phyloP scores from a whole-genome alignment of 1,140 invertebrate species.

The Aricia agestis region DNA sequence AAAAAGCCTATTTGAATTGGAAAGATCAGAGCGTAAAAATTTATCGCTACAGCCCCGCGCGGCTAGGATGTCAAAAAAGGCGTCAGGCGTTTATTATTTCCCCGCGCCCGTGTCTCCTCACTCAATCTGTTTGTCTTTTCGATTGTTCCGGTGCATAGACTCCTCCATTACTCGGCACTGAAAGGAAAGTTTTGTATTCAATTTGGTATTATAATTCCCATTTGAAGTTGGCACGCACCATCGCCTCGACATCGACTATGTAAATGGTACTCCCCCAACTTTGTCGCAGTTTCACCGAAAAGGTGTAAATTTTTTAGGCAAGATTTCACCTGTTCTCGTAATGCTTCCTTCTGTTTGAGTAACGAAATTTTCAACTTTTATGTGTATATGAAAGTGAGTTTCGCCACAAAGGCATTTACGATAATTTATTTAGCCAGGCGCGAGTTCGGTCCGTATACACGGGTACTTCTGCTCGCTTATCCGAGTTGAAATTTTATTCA shows the following conservation, averaged over 20 bases:
- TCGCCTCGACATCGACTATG: conserved; percentile 72
- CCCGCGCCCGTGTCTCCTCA: conserved; percentile 66
- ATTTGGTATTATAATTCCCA: conserved; percentile 76
- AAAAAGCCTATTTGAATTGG: conserved; percentile 74
- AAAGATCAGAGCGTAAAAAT: conserved; percentile 75
- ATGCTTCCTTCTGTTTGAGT: conserved; percentile 23
- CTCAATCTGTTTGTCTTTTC: conserved; percentile 74
- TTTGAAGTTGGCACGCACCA: conserved; percentile 75
- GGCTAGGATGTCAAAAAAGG: conserved; percentile 64
- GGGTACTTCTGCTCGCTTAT: conserved; percentile 62
- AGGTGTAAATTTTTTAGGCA: conserved; percentile 44
- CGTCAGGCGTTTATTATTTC: conserved; percentile 74
- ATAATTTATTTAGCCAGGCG: conserved; percentile 58
- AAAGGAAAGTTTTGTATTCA: conserved; percentile 77
- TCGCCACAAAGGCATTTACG: neutral
- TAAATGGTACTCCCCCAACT: conserved; percentile 71
- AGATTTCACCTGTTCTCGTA: conserved; percentile 32
- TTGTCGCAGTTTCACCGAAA: conserved; percentile 62
- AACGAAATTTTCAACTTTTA: conserved; percentile 8
- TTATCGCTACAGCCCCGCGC: conserved; percentile 68
- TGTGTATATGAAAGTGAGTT: neutral
- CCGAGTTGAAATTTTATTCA: conserved; percentile 72
- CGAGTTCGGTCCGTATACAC: conserved; percentile 50
- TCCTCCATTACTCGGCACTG: conserved; percentile 74
- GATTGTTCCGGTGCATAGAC: conserved; percentile 75